Evolutionary conservation across 37 sponge, comb jelly and placozoan species (phyloP).

Genomic region (Amphimedon queenslandica): DNA sequence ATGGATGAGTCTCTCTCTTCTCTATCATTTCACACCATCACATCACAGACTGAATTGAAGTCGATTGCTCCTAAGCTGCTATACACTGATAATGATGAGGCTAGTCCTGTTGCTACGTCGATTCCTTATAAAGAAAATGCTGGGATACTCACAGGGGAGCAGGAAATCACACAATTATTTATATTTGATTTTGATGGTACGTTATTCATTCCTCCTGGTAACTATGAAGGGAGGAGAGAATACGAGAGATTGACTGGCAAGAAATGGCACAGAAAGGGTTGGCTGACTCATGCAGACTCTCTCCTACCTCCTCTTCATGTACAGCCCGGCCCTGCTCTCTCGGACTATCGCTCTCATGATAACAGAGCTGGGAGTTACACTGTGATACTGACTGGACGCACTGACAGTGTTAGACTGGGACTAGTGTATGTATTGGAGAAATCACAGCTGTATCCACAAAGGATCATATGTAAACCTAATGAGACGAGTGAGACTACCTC

Average conservation of each 20-base stretch:
- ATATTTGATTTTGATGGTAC: conserved; percentile 92
- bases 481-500: conserved; percentile 16
- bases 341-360: conserved; percentile 36
- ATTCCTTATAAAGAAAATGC: not conserved
- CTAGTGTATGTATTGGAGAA: conserved; percentile 45
- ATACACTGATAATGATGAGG: not conserved
- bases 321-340: conserved; percentile 72
- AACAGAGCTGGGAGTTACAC: conserved; percentile 58
- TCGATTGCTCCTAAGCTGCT: conserved; percentile 1
- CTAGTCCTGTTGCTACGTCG: not conserved
- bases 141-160: conserved; percentile 44
- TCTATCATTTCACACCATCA: not conserved
- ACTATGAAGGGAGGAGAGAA: conserved; percentile 42
- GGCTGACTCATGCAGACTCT: conserved; percentile 64
- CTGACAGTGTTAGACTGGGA: conserved; percentile 19
- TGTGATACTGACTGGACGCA: conserved; percentile 68
- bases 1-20: not conserved
- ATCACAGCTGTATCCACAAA: conserved; percentile 43
- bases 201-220: conserved; percentile 62
- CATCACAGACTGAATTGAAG: not conserved
- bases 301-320: conserved; percentile 67
- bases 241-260: conserved; percentile 63
- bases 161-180: conserved; percentile 56
- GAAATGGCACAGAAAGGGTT: conserved; percentile 69
- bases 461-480: conserved; percentile 53